Percentiles rank a stretch among this genome's conserved stretches.
phyloP scores from a whole-genome alignment of 2,888 invertebrate species.

The Macrostomum cliftonense region DNA sequence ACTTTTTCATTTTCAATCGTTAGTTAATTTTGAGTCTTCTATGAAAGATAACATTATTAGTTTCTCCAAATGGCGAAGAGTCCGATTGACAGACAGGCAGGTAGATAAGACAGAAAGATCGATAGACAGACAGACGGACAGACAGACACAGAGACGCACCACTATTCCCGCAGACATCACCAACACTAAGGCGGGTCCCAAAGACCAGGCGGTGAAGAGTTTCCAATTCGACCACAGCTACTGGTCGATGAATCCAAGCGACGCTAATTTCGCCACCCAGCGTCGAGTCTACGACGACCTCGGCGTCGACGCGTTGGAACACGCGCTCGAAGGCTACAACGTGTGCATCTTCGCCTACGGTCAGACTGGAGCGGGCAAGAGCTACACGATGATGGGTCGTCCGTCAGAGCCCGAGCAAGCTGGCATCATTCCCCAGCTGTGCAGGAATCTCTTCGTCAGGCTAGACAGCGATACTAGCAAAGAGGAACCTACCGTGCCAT shows the following conservation, averaged over 20 bases:
- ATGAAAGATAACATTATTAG: too few relatives aligned
- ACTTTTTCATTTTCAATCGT: too few relatives aligned
- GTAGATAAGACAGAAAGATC: too few relatives aligned
- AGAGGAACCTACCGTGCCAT: too few relatives aligned
- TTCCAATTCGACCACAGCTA: conserved; percentile 98
- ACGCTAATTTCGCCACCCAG: conserved; percentile 74
- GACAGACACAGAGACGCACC: too few relatives aligned
- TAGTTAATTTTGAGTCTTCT: too few relatives aligned
- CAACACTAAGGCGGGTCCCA: too few relatives aligned
- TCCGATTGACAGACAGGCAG: too few relatives aligned
- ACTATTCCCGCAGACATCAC: too few relatives aligned
- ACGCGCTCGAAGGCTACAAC: conserved; percentile 96
- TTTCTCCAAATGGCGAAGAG: too few relatives aligned
- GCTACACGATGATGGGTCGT: conserved; percentile 99
- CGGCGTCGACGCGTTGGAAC: conserved; percentile 95
- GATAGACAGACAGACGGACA: too few relatives aligned
- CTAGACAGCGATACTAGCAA: too few relatives aligned
- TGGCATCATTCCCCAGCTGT: conserved; percentile 81
- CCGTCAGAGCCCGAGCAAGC: conserved; percentile 55
- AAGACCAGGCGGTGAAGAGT: conserved; percentile 38
- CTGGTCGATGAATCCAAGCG: conserved; percentile 53
- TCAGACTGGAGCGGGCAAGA: conserved; percentile 94
- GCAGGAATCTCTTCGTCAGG: conserved; percentile 3
- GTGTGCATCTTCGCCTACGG: conserved; percentile 99
- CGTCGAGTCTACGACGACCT: conserved; percentile 90